Evolutionary conservation across 2,797 vertebrate species (phyloP).

Genomic region (Masticophis lateralis): DNA sequence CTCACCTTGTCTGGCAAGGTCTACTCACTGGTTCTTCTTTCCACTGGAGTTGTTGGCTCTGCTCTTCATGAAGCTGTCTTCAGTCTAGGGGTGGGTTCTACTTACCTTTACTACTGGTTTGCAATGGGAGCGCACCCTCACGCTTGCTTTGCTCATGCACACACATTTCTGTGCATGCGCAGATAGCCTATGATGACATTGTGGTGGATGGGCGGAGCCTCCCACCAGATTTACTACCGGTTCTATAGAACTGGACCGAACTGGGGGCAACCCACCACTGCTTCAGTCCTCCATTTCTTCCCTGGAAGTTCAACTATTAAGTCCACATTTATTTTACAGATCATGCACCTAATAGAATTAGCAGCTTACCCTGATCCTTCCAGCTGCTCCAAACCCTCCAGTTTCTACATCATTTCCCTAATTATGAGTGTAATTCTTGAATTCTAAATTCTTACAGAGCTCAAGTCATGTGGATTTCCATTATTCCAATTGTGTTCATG

Average conservation of each 20-base stretch:
- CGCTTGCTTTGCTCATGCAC: no score
- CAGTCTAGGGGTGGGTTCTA: not conserved
- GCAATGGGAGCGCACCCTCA: no score
- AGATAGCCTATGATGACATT: no score
- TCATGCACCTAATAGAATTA: not conserved
- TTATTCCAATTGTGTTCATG: not conserved
- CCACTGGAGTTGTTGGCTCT: not conserved
- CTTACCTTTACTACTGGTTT: no score
- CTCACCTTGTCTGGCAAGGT: not conserved
- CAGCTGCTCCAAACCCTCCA: not conserved
- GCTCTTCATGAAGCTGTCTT: not conserved
- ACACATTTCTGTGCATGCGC: no score
- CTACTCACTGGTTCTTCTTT: not conserved
- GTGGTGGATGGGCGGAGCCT: no score
- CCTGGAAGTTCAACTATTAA: not conserved
- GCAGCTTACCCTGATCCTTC: not conserved
- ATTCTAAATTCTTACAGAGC: not conserved
- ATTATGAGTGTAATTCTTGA: not conserved
- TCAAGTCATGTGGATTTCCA: not conserved
- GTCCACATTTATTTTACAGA: not conserved
- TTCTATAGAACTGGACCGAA: no score
- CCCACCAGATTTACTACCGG: no score
- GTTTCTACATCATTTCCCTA: not conserved
- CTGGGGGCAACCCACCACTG: no score
- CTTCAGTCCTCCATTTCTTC: not conserved